Evolutionary conservation across 2,797 vertebrate species (phyloP).

Genomic region (Tinamus major): DNA sequence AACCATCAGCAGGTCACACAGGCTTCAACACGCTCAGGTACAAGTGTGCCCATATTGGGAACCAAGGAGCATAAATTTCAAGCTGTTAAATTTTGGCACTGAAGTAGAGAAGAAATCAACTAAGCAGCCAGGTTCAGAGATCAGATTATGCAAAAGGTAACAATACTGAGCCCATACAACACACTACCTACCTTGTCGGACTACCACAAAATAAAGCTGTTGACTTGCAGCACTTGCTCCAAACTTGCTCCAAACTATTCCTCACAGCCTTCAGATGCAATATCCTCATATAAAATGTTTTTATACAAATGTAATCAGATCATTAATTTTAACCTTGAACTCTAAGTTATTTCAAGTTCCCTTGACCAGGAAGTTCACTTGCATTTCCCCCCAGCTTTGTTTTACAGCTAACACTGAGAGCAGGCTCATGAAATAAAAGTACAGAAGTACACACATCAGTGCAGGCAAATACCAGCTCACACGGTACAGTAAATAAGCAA

Average conservation of each 20-base stretch:
- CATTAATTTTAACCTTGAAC: background rate
- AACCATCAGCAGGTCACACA: background rate
- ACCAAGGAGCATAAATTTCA: background rate
- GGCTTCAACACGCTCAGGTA: background rate
- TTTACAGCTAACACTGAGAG: background rate
- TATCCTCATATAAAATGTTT: background rate
- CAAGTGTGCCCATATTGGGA: background rate
- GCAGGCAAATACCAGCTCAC: background rate
- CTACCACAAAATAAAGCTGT: background rate
- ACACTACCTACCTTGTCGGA: background rate
- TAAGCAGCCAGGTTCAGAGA: background rate
- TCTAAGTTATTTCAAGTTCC: background rate
- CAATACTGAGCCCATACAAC: background rate
- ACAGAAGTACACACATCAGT: background rate
- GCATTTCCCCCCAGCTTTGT: background rate
- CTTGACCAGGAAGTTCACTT: background rate
- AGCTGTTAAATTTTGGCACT: background rate
- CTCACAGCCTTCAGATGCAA: background rate
- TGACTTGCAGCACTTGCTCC: accelerated
- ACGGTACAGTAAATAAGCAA: background rate
- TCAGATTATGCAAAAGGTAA: background rate
- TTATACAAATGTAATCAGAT: background rate
- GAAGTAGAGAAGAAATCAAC: background rate
- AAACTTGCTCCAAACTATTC: background rate
- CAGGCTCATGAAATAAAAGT: background rate